A percentile compares a stretch with the other conserved stretches of the same genome.
These are phyloP conservation scores for Blastobasis lacticolella DNA, from an alignment of 2,888 invertebrate species.

Conservation along the genomic window DNA sequence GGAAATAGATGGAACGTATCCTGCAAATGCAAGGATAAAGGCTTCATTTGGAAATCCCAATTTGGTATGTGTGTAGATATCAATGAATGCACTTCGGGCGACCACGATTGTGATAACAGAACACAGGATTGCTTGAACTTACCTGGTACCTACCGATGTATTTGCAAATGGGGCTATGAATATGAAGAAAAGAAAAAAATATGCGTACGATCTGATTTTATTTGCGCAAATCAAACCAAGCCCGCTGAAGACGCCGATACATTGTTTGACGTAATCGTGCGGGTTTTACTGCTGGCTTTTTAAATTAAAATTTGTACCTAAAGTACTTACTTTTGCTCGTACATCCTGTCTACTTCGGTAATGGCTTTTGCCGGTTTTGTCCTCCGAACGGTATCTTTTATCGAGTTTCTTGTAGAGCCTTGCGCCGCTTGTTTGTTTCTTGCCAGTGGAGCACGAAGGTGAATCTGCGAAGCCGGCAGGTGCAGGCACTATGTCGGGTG, in stretches of 20 bases:
- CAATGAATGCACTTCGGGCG: constrained; percentile 69
- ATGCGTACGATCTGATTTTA: too few species aligned
- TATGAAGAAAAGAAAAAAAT: constrained; percentile 19
- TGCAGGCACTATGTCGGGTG: constrained; percentile 86
- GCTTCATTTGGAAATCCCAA: constrained; percentile 73
- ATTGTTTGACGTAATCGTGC: background rate
- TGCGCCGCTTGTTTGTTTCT: constrained; percentile 60
- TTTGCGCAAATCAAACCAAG: too few species aligned
- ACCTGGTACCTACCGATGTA: constrained; percentile 61
- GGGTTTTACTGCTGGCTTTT: background rate
- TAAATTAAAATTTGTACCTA: background rate
- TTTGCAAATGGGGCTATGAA: constrained; percentile 64
- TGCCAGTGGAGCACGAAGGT: constrained; percentile 68
- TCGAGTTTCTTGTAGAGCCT: constrained; percentile 85
- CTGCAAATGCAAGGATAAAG: constrained; percentile 66
- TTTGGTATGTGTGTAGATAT: constrained; percentile 77
- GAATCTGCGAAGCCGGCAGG: constrained; percentile 93
- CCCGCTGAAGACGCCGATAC: too few species aligned
- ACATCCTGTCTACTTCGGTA: constrained; percentile 81
- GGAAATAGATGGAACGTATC: constrained; percentile 76
- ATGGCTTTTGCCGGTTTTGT: constrained; percentile 77
- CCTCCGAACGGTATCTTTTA: constrained; percentile 86
- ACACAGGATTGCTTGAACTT: constrained; percentile 74
- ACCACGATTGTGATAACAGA: constrained; percentile 46
- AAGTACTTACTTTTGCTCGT: constrained; percentile 79